Evolutionary conservation across 2,113 vertebrate species (phyloP).

Genomic region (Pleuronectes platessa): DNA sequence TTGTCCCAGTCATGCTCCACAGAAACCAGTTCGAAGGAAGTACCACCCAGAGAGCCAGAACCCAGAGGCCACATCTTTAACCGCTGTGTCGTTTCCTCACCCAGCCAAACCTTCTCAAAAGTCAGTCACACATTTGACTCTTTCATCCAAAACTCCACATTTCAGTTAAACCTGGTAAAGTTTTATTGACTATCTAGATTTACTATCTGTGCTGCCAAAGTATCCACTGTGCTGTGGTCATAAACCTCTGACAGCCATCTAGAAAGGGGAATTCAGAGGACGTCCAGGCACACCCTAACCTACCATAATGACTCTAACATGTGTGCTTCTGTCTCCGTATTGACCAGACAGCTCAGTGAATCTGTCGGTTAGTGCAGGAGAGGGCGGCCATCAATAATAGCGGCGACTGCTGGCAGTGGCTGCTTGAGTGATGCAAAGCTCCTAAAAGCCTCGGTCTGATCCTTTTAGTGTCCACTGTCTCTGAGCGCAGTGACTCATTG

Average conservation of each 20-base stretch:
- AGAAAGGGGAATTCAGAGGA: background rate
- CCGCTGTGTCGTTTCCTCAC: slow-evolving; percentile 72
- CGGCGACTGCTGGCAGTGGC: slow-evolving; percentile 5
- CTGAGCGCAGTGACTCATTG: background rate
- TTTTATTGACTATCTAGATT: background rate
- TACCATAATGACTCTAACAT: slow-evolving; percentile 56
- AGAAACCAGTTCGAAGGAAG: slow-evolving; percentile 92
- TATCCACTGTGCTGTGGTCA: slow-evolving; percentile 3
- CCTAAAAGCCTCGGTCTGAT: background rate
- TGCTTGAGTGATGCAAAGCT: background rate
- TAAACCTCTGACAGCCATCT: slow-evolving; percentile 23
- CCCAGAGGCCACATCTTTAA: slow-evolving; percentile 72
- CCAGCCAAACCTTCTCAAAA: slow-evolving; percentile 86
- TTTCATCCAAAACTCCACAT: too few relatives aligned
- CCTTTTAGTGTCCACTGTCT: background rate
- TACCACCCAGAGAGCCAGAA: slow-evolving; percentile 86
- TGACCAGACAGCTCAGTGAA: slow-evolving; percentile 43
- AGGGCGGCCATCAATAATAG: slow-evolving; percentile 45
- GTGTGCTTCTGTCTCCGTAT: slow-evolving; percentile 43
- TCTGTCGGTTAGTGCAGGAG: slow-evolving; percentile 15
- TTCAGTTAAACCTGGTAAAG: background rate
- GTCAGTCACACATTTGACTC: slow-evolving; percentile 73
- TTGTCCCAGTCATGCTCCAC: slow-evolving; percentile 85
- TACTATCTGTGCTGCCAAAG: background rate
- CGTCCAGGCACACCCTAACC: slow-evolving; percentile 20